phyloP scores from a whole-genome alignment of 2,797 vertebrate genomes.

The Chrosomus eos region DNA sequence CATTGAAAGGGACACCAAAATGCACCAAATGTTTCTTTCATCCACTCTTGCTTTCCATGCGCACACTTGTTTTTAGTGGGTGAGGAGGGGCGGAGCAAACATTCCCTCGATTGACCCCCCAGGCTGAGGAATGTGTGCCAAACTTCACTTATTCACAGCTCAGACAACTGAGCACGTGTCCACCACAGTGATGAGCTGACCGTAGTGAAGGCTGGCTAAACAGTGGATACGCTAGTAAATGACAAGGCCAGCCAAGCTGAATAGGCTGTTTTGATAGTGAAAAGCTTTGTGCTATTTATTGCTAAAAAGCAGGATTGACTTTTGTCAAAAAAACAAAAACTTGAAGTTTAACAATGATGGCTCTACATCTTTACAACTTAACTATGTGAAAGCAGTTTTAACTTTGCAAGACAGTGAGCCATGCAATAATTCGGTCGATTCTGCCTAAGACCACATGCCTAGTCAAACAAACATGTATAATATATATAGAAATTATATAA shows the following conservation, averaged over 20 bases:
- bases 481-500: not conserved
- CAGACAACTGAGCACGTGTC: slow-evolving; percentile 52
- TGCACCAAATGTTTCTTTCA: slow-evolving; percentile 54
- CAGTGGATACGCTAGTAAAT: not conserved
- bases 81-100: slow-evolving; percentile 37
- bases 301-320: slow-evolving; percentile 2
- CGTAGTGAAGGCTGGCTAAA: slow-evolving; percentile 9
- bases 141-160: slow-evolving; percentile 60
- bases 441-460: not conserved
- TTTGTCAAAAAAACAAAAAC: not conserved
- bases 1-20: slow-evolving; percentile 39
- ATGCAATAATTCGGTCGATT: not conserved
- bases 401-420: not conserved
- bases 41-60: slow-evolving; percentile 57
- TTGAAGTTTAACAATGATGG: not conserved
- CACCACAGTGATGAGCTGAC: slow-evolving; percentile 23
- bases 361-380: not conserved
- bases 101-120: slow-evolving; percentile 61
- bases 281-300: not conserved
- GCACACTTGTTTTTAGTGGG: slow-evolving; percentile 56
- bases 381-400: not conserved
- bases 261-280: not conserved
- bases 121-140: slow-evolving; percentile 57
- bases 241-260: not conserved
- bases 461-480: not conserved